Base-by-base conservation (phyloP, 2,113 vertebrate genomes). In the Orthonyx spaldingii region DNA sequence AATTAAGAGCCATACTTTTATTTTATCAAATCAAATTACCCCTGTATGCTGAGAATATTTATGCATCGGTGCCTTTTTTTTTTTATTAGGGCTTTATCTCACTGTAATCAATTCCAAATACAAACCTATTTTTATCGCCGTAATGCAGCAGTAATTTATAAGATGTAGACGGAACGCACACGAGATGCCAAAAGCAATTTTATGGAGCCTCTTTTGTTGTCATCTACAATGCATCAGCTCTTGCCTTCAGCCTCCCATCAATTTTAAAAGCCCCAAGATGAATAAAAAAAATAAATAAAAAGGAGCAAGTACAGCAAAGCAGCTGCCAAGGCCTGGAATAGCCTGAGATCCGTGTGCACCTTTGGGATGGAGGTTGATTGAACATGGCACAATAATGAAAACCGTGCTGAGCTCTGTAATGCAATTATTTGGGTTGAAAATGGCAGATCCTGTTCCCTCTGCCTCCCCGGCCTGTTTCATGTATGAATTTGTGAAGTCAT, bases 81-180 rank as follows among this genome's bases (percentile, higher is more conserved):
- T 75, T 75, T 50, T 33, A 63, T 71, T 85, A 70, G 75, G 65
- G 84, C 87, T 90, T 97, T 97, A 96, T 96, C 92, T 95, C 64
- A 23, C 90, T 95, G 93, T 95, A 96, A 96, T 96, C 94, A 88
- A 91, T 97, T 94, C 94, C 96, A 96, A 97, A 96, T 91, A 82
- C 89, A 91, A 93, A 88, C n/a, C 91, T 95, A 93, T 95, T 95
- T 97, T 95, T 96, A 78, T 90, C 47, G 0, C 87, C 42, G 85
- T 94, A 94, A 76, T 32, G 87, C 93, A 91, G 93, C 82, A 69
- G 94, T 93, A 91, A 94, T 96, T 97, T 95, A 92, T 88, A 90
- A 91, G 95, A 96, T 49, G 79, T 84, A 93, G 85, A 93, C n/a
- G 16, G 91, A 96, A 93, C 65, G 37, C 95, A 79, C 89, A 89